Evolutionary conservation across 1,140 invertebrate species (phyloP), one percentile per base, ranked within the genome.

Genomic region (Drosophila bifasciata): DNA sequence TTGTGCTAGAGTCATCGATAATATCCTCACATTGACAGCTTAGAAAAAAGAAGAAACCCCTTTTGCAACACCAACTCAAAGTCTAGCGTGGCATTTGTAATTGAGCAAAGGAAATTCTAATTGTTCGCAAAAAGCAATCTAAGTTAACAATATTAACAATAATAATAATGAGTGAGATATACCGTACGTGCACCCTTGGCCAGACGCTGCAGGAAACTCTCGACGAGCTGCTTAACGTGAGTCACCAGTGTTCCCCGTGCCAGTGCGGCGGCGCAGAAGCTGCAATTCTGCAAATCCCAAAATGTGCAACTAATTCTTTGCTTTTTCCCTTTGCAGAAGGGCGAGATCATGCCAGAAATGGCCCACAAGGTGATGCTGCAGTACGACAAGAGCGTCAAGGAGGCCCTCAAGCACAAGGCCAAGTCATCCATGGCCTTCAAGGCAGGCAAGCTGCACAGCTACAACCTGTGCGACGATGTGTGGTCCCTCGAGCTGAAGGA

Each of bases 381-480:
- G 91, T 99, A 99, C 93, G 99, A 99, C 91, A 98, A 98, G 92
- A 96, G 97, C 53, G 99, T 99, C 63, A 99, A 99, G 91, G 95
- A 95, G 89, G 97, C 98, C 13, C 92, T 99, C 40, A 96, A 97
- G 13, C 96, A 95, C 49, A 94, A 96, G 92, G 97, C 99, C 1
- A 99, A 98, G 92, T 97, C 97, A 43, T 94, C 97, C 86, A 93
- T 99, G 52, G 97, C 96, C 25, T 99, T 99, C 91, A 99, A 98
- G 95, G 97, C 97, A 72, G 97, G 96, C 28, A 98, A 99, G 94
- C 93, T 99, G 67, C 98, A 98, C 89, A 99, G 98, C 0, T 99
- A 99, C 92, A 94, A 99, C 84, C 99, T 99, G 93, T 99, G 99
- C 94, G 99, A 99, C 93, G 99, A 99, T 94, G 99, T 99, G 0